Evolutionary conservation across 35 echinoderm and acorn worm genomes (phyloP).

Genomic region (Acanthaster planci): DNA sequence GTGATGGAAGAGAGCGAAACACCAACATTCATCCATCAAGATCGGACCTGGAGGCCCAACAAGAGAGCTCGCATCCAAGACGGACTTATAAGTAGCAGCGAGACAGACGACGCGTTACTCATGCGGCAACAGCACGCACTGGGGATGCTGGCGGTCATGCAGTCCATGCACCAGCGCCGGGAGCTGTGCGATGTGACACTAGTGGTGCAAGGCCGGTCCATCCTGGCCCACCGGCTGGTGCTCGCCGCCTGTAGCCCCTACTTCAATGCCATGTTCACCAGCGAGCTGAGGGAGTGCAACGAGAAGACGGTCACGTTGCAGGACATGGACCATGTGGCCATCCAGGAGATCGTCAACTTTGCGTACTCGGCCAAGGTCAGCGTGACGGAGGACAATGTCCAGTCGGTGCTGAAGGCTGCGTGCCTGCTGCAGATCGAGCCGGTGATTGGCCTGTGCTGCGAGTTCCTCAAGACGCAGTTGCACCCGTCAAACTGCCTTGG

Average conservation of each 20-base stretch:
- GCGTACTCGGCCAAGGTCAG: conserved; percentile 78
- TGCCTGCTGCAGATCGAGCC: conserved; percentile 86
- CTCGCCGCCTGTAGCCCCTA: conserved; percentile 89
- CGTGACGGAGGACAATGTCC: conserved; percentile 83
- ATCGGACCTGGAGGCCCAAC: not conserved
- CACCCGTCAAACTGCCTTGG: conserved; percentile 84
- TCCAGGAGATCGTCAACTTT: conserved; percentile 82
- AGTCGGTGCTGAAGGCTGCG: conserved; percentile 74
- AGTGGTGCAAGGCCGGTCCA: conserved; percentile 55
- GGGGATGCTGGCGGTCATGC: conserved; percentile 61
- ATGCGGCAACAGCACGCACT: conserved; percentile 74
- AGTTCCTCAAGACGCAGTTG: conserved; percentile 76
- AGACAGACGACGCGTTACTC: conserved; percentile 59
- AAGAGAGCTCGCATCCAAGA: conserved; percentile 63
- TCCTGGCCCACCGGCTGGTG: conserved; percentile 82
- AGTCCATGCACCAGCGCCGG: conserved; percentile 50
- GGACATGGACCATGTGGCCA: conserved; percentile 69
- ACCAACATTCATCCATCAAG: not conserved
- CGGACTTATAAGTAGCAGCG: conserved; percentile 70
- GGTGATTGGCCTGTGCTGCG: conserved; percentile 64
- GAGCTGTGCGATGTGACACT: conserved; percentile 89
- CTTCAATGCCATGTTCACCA: conserved; percentile 99
- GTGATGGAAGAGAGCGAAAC: conserved; percentile 17
- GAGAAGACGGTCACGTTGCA: conserved; percentile 65
- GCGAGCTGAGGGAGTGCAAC: conserved; percentile 69